Base-by-base conservation (phyloP, 2,888 invertebrate species). In the Taenaris catops region DNA sequence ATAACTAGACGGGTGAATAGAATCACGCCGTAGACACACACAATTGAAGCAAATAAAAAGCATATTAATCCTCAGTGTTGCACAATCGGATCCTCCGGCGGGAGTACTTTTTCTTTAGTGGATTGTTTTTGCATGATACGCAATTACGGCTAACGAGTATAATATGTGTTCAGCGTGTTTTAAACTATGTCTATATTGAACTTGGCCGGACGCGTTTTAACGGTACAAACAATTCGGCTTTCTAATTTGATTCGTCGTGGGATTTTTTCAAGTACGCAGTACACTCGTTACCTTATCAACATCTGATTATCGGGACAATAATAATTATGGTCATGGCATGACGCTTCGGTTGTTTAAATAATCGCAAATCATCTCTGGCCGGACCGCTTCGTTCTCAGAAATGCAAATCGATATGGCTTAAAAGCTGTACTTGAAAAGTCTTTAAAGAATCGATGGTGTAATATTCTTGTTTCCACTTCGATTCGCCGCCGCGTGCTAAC, bases 31-130 rank as follows among this genome's bases (percentile, higher is more conserved):
- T 51, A 58, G 53, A 60, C 58, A 58, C 43, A 55, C 61, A 63
- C 69, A 72, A 73, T 72, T 68, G 67, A 69, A 68, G 63, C 66
- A 67, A 71, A 75, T 73, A 76, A 72, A 69, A 71, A 67, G 67
- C 63, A 64, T 66, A 74, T 72, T 71, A 74, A 80, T 78, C 39
- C 71, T 68, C 53, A 52, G 49, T 52, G 50, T 53, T 53, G 46
- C 54, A 67, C 64, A 70, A 64, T 61, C 48, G 53, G 53, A 48
- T 53, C 53, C 51, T 53, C 57, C n/a, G n/a, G n/a, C n/a, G 55
- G 58, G 63, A 63, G 61, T 63, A 63, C 63, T 53, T 55, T 64
- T 65, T 71, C 71, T 65, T 56, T 3, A 14, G 19, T 2, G 1
- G 44, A 44, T 51, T 50, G 57, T 75, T 78, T 75, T 78, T 73